Percentiles rank a stretch among this genome's conserved stretches.
Conservation (phyloP, 2,797 vertebrate genomes). For the Numenius phaeopus region DNA sequence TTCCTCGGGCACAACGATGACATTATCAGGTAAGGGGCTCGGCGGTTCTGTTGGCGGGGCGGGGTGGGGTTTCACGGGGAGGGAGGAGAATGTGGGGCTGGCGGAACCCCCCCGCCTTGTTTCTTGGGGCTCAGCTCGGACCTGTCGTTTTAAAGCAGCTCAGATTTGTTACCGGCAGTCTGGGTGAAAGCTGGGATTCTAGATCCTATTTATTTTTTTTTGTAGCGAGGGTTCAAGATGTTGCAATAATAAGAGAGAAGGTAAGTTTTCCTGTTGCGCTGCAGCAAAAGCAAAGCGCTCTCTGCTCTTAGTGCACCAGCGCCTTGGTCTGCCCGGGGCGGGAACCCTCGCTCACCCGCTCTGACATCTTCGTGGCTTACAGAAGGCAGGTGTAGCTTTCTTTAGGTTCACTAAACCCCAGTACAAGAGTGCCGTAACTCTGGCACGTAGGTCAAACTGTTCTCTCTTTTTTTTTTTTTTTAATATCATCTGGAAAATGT, state of each 20-base stretch:
- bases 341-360: neutral
- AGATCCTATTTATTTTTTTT: neutral
- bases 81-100: constrained; percentile 46
- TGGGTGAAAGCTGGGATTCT: neutral
- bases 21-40: constrained; percentile 90
- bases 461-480: neutral
- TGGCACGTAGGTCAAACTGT: neutral
- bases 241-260: neutral
- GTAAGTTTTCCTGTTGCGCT: neutral
- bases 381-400: neutral
- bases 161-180: neutral
- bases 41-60: constrained; percentile 18
- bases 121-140: neutral
- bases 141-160: neutral
- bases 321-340: neutral
- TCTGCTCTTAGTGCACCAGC: neutral
- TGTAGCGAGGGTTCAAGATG: neutral
- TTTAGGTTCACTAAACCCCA: neutral
- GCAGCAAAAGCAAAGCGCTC: neutral
- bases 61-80: constrained; percentile 59
- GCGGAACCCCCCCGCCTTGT: constrained; percentile 9
- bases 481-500: neutral
- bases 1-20: constrained; percentile 95
- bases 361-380: neutral
- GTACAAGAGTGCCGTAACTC: neutral